Conservation (phyloP, 1,140 invertebrate genomes). For the Mactra quadrangularis region DNA sequence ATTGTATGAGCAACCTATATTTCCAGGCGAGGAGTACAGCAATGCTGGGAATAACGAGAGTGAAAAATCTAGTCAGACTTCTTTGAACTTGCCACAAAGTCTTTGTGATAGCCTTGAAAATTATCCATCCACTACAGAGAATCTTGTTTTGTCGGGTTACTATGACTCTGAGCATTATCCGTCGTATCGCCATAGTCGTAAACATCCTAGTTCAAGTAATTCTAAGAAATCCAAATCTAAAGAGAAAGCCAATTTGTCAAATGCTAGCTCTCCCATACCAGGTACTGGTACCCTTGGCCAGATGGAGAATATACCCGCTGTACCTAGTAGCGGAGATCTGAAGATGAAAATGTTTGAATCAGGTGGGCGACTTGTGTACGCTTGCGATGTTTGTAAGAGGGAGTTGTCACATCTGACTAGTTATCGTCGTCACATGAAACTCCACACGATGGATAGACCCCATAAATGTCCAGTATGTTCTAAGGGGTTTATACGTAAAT, state of each 20-base stretch:
- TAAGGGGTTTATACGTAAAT: conserved; percentile 58
- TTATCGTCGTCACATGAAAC: conserved; percentile 57
- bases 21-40: conserved; percentile 16
- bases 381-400: conserved; percentile 56
- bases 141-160: conserved; percentile 50
- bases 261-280: neutral
- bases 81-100: conserved; percentile 16
- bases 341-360: conserved; percentile 55
- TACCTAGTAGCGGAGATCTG: conserved; percentile 1
- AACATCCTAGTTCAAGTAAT: conserved; percentile 9
- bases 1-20: conserved; percentile 39
- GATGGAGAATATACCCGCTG: neutral
- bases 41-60: conserved; percentile 11
- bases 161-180: conserved; percentile 51
- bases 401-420: conserved; percentile 57
- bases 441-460: conserved; percentile 54
- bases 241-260: conserved; percentile 20
- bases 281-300: neutral
- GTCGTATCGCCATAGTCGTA: conserved; percentile 17
- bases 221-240: conserved; percentile 42
- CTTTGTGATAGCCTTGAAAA: conserved; percentile 33
- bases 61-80: conserved; percentile 7
- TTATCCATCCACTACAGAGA: conserved; percentile 40
- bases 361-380: conserved; percentile 52
- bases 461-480: conserved; percentile 55